These are phyloP conservation scores for Drosophila punjabiensis DNA, from an alignment of 1,140 invertebrate genomes.

Conservation along the genomic window DNA sequence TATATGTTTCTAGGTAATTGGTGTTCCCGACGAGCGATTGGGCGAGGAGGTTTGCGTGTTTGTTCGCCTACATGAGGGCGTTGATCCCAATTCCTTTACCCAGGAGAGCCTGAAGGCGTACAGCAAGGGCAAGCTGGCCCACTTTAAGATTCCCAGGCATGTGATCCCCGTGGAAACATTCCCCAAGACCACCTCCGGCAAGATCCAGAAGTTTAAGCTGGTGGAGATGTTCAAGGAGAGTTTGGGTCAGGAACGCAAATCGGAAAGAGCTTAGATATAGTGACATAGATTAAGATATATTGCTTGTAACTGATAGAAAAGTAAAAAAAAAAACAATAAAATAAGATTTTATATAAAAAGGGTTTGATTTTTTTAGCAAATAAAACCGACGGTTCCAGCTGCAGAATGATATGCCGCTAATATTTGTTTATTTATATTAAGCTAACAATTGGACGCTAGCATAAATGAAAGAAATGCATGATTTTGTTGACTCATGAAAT, in stretches of 20 bases:
- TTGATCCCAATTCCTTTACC: slow-evolving; percentile 85
- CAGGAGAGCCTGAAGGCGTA: slow-evolving; percentile 88
- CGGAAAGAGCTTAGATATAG: slow-evolving; percentile 6
- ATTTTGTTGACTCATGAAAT: no score
- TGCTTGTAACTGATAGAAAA: background rate
- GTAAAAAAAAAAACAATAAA: slow-evolving; percentile 14
- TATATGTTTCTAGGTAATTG: slow-evolving; percentile 86
- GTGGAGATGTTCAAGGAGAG: slow-evolving; percentile 77
- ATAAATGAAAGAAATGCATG: no score
- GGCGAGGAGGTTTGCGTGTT: slow-evolving; percentile 94
- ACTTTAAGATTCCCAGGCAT: slow-evolving; percentile 94
- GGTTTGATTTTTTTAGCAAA: background rate
- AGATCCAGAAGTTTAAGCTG: slow-evolving; percentile 92
- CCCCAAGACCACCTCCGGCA: slow-evolving; percentile 94
- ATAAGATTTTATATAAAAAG: slow-evolving; percentile 12
- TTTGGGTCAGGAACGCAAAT: background rate
- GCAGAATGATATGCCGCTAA: no score
- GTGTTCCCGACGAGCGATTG: slow-evolving; percentile 91
- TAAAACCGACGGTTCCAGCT: no score
- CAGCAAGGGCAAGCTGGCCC: slow-evolving; percentile 91
- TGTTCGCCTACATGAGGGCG: slow-evolving; percentile 87
- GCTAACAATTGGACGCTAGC: no score
- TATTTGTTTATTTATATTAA: no score
- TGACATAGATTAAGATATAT: no score
- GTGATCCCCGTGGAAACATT: slow-evolving; percentile 90